Percentiles rank a stretch among this genome's conserved stretches.
These are phyloP conservation scores for Hylyphantes graminicola DNA, from an alignment of 1,140 invertebrate species.

Conservation along the genomic window DNA sequence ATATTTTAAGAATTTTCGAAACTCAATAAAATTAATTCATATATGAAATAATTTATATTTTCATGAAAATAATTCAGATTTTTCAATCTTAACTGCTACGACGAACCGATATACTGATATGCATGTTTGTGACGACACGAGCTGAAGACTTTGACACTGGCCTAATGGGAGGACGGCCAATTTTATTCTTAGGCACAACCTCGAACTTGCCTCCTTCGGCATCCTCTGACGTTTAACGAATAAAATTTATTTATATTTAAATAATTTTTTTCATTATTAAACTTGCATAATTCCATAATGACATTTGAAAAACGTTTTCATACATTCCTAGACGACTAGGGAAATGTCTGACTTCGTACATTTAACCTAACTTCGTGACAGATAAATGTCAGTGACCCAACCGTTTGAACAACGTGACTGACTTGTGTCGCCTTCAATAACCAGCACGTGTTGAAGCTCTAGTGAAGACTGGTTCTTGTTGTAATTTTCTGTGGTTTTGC, in stretches of 20 bases:
- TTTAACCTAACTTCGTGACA: slow-evolving; percentile 6
- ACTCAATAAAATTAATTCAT: no score
- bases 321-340: background rate
- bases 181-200: slow-evolving; percentile 42
- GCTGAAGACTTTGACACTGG: slow-evolving; percentile 21
- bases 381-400: slow-evolving; percentile 21
- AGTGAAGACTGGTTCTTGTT: slow-evolving; percentile 14
- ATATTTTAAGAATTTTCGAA: no score
- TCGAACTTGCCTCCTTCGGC: slow-evolving; percentile 28
- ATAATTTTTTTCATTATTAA: no score
- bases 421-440: background rate
- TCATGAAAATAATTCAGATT: no score
- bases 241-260: background rate
- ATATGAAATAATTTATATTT: no score
- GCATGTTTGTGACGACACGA: background rate
- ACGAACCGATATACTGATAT: no score
- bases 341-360: background rate
- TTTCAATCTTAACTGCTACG: no score
- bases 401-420: slow-evolving; percentile 3
- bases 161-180: slow-evolving; percentile 32
- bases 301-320: background rate
- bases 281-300: no score
- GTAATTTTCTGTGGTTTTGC: background rate
- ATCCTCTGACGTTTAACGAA: background rate
- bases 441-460: slow-evolving; percentile 3